Evolutionary conservation across 2,888 invertebrate species (phyloP), one percentile per base, ranked within the genome.

Genomic region (Ctena decussata): DNA sequence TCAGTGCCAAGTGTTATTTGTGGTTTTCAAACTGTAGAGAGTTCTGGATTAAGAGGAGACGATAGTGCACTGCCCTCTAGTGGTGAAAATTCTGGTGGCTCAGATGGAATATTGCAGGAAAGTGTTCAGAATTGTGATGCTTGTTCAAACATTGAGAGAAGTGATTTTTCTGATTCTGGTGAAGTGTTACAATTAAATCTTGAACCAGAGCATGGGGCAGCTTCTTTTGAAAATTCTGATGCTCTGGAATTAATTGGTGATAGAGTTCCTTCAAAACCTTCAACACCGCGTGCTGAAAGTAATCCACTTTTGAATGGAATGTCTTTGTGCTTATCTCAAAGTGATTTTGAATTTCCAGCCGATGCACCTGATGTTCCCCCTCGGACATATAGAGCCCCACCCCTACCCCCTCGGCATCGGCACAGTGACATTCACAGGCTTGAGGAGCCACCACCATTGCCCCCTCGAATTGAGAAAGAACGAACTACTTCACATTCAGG

Each of bases 311-410:
- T 72, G 30, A 72, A 72, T 72, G 72, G 72, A 46, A 72, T 72
- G 27, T 44, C 72, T 8, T 72, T 72, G 72, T 72, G 72, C 24
- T 72, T 72, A 44, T 44, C 46, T 15, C 24, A 24, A 15, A 18
- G n/a, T 41, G 44, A 72, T 44, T 3, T 11, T 21, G 6, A 24
- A 8, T 44, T 72, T 27, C 44, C 72, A 5, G 69, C 53, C 18
- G 87, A 86, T 37, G 92, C 94, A 12, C 94, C 94, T n/a, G 89
- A 86, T 71, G 82, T 94, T 6, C 94, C 94, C 8, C 94, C 94
- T n/a, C 82, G 93, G 69, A 94, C 94, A 21, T 94, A 94, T 76
- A 91, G 89, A 83, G 93, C 94, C 60, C 94, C 94, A 27, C 94
- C 94, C 27, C 84, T 93, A 35, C 94, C 94, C 41, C 93, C 93